These are phyloP conservation scores for Psilopogon haemacephalus DNA, from an alignment of 2,113 vertebrate genomes.

Conservation along the genomic window DNA sequence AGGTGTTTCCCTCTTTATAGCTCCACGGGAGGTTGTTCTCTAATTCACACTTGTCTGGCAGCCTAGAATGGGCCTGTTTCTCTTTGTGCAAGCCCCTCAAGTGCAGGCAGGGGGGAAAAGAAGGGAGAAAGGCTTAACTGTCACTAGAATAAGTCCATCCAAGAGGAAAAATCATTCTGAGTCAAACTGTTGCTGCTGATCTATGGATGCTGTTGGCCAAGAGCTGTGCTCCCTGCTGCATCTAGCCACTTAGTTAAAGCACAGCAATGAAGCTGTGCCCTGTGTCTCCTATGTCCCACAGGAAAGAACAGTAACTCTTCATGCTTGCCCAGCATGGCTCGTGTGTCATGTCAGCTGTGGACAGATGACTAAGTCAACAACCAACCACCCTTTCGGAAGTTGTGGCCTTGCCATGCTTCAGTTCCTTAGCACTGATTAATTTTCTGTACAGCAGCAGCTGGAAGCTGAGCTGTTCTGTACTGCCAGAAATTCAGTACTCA, in stretches of 20 bases:
- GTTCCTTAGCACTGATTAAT: slow-evolving; percentile 17
- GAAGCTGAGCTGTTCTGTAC: background rate
- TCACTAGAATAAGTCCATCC: background rate
- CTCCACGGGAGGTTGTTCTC: background rate
- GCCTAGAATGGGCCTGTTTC: background rate
- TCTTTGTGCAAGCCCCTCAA: background rate
- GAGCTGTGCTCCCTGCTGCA: background rate
- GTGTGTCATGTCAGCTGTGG: background rate
- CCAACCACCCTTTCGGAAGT: background rate
- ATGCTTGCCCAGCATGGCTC: background rate
- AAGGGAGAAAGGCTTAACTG: background rate
- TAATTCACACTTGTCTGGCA: background rate
- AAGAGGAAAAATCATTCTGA: background rate
- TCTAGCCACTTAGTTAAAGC: background rate
- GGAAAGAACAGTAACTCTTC: background rate
- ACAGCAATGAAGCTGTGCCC: background rate
- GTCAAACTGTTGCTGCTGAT: background rate
- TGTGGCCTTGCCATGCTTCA: slow-evolving; percentile 1
- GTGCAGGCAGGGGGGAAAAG: background rate
- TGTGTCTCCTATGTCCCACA: background rate
- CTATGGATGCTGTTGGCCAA: accelerated
- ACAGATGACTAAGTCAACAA: background rate
- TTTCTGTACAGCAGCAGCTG: slow-evolving; percentile 10
- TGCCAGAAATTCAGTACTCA: background rate
- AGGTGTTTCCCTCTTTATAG: background rate